These are phyloP conservation scores for Xiphorhynchus erythropygius DNA, from an alignment of 2,797 vertebrate species.

Conservation along the genomic window DNA sequence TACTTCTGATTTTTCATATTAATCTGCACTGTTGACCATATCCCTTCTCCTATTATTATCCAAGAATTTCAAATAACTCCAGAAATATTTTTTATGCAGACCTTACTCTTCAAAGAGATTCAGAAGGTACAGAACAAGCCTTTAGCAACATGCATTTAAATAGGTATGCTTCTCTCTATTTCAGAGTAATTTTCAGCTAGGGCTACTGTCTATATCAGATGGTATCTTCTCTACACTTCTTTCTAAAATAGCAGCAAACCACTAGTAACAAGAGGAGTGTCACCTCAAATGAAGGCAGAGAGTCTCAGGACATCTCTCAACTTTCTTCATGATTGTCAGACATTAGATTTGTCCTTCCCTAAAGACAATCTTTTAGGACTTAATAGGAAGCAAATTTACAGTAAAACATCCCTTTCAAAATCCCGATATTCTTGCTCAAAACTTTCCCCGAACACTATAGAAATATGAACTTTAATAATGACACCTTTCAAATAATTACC, in stretches of 20 bases:
- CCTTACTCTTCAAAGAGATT: neutral
- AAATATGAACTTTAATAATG: neutral
- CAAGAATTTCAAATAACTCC: neutral
- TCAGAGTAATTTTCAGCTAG: neutral
- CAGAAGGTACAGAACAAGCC: neutral
- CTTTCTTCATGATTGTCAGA: neutral
- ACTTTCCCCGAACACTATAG: neutral
- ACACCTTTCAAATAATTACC: neutral
- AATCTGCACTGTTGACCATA: neutral
- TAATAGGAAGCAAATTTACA: neutral
- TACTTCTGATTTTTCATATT: neutral
- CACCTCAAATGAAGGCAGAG: neutral
- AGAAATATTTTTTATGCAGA: neutral
- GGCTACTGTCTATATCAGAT: neutral
- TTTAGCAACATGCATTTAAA: neutral
- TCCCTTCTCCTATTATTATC: neutral
- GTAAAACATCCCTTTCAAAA: neutral
- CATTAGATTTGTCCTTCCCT: neutral
- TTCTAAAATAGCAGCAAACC: neutral
- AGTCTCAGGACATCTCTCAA: neutral
- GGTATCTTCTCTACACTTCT: neutral
- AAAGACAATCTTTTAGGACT: neutral
- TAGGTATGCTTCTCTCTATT: neutral
- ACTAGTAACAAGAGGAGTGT: neutral
- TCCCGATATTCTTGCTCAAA: neutral